Conservation (phyloP, 2,113 vertebrate genomes). For the Cranoglanis bouderius region DNA sequence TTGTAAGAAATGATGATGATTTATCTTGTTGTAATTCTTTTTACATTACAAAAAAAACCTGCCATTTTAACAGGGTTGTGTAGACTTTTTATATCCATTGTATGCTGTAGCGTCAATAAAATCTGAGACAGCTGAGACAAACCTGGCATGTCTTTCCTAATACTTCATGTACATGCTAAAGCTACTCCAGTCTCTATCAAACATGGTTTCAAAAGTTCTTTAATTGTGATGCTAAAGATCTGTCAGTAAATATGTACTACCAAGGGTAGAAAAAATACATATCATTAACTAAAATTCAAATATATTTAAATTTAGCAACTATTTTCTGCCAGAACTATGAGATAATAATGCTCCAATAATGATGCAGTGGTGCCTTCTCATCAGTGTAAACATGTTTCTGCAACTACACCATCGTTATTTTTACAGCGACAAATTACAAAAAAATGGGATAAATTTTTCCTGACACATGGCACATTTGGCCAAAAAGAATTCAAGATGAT, state of each 20-base stretch:
- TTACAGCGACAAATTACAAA: background rate
- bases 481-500: background rate
- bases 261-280: background rate
- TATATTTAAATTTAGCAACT: background rate
- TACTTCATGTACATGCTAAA: background rate
- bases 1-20: no score
- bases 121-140: background rate
- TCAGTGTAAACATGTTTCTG: background rate
- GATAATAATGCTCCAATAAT: background rate
- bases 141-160: background rate
- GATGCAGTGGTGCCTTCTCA: background rate
- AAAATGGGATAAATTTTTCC: background rate
- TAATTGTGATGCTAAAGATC: background rate
- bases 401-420: background rate
- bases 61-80: no score
- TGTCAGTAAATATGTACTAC: background rate
- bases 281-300: background rate
- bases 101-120: background rate
- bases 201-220: background rate
- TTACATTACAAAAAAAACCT: no score
- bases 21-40: no score
- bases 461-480: background rate
- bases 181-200: background rate
- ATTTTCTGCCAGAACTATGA: background rate
- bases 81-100: no score